Evolutionary conservation across 2,797 vertebrate genomes (phyloP).

Genomic region (Babyrousa celebensis): DNA sequence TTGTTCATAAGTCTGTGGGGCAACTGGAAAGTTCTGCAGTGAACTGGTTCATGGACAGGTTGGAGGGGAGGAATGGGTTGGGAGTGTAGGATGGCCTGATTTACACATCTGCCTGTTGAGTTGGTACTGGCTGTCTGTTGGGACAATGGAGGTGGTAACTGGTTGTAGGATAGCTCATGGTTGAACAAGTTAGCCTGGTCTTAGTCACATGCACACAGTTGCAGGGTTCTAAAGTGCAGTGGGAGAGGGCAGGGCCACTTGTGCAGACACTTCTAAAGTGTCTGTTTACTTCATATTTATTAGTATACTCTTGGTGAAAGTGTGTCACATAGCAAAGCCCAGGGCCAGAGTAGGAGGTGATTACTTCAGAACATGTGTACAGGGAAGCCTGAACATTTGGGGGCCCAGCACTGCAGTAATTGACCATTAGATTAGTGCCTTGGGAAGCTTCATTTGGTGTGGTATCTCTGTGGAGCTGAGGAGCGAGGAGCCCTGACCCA

Average conservation of each 20-base stretch:
- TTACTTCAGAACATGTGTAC: background rate
- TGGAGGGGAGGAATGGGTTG: background rate
- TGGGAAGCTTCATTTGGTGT: conserved; percentile 2
- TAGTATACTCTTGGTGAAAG: background rate
- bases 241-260: background rate
- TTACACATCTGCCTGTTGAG: background rate
- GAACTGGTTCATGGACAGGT: background rate
- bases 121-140: background rate
- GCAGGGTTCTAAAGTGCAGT: background rate
- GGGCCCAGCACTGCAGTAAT: background rate
- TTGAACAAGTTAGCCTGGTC: background rate
- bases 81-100: background rate
- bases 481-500: background rate
- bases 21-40: background rate
- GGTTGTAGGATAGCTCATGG: background rate
- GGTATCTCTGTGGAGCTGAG: background rate
- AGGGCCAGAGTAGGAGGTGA: background rate
- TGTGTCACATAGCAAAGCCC: conserved; percentile 1
- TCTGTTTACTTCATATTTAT: background rate
- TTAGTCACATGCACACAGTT: conserved; percentile 5
- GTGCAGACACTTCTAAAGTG: background rate
- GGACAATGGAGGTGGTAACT: background rate
- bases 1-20: background rate
- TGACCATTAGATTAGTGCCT: background rate
- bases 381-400: background rate